Base-by-base conservation (phyloP, 2,888 invertebrate genomes). In the Pollenia labialis region DNA sequence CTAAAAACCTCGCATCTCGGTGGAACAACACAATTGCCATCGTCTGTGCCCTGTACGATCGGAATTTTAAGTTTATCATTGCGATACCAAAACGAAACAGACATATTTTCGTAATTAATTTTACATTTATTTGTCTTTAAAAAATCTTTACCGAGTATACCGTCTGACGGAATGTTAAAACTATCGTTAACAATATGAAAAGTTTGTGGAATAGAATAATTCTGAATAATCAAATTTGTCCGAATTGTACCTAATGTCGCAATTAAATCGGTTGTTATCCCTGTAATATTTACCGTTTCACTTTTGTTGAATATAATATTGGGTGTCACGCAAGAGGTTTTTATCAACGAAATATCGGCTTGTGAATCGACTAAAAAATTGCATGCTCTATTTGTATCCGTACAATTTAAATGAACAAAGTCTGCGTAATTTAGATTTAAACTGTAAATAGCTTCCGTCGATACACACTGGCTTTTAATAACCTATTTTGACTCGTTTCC, bases 71-170 rank as follows among this genome's bases (percentile, higher is more conserved):
- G 32, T 32, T 32, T 32, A 6, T 32, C 32, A 32, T 32, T 32
- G 32, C 6, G 32, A 32, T 32, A 32, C 32, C 6, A 32, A 32
- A 32, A 32, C 32, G 32, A 32, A 32, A 32, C 32, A 6, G 32
- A 6, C 32, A 6, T 32, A 32, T 69, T 75, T 46, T 68, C 69
- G 50, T 76, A 82, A 44, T 64, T 69, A 23, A 82, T 76, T 7
- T 23, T 56, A 48, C 82, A 76, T 23, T 58, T 75, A 46, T 77
- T 71, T 54, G 69, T 56, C 52, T 64, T 76, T 23, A 83, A 46
- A 18, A 83, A 83, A 62, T 83, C 82, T 23, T 82, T 82, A 11
- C 82, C 76, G 3, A 82, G 76, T 42, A 76, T 82, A 7, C 76
- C 82, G 18, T 75, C 76, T 23, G 82, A 69, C 9, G 82, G 76